Evolutionary conservation across 2,797 vertebrate genomes (phyloP), one percentile per base, ranked within the genome.

Genomic region (Tinamus major): DNA sequence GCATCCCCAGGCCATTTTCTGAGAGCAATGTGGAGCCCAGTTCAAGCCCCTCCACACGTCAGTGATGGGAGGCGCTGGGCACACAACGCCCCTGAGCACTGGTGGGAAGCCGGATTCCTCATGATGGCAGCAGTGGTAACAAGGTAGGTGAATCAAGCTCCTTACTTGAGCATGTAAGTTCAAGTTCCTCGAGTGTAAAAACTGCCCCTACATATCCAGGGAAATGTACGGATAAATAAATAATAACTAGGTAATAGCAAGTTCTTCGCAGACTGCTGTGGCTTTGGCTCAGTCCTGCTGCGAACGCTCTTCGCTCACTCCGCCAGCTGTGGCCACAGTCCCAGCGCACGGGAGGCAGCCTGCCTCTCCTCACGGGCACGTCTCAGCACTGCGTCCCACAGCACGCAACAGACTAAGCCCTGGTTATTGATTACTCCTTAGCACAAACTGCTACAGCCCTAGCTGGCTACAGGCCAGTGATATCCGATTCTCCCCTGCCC

Each of bases 361-460:
- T 78, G 46, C 49, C 37, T 37, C 83, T 77, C 48, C 79, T 58
- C 18, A 89, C 51, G 86, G 89, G 79, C 24, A 69, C 21, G 65
- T n/a, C 53, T 83, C 41, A 59, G 74, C 10, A 76, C 19, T 7
- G 33, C 6, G 49, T 33, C 76, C 78, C n/a, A 65, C 59, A 80
- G 42, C 12, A 74, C 7, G 17, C 65, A 77, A 64, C 58, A 95
- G 59, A 76, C 33, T 94, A 71, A 65, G 24, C 53, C 70, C 76
- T 89, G 42, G 51, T 37, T 94, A 94, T 55, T 67, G 95, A 96
- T 87, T 69, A 82, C 8, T 49, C 90, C 85, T 95, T 86, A 79
- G 59, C 75, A 96, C 91, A 85, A 68, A 92, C 8, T 62, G 44
- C n/a, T 70, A 76, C 10, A 91, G 51, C 9, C 63, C 70, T 76